Evolutionary conservation across 1,140 invertebrate genomes (phyloP), one percentile per base, ranked within the genome.

Genomic region (Drosophila nebulosa): DNA sequence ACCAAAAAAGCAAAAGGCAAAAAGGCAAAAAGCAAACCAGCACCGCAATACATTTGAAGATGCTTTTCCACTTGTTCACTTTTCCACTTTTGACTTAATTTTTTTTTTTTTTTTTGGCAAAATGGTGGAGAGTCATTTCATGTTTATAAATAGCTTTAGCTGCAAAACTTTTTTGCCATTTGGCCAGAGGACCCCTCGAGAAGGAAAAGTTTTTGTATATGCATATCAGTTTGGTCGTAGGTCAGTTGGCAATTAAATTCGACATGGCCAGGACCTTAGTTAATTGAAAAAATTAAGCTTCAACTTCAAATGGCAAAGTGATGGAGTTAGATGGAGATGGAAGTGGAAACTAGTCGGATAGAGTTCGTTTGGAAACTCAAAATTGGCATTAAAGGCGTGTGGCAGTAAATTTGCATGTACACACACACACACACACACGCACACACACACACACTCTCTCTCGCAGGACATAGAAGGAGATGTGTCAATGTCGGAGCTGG

Each of bases 241-340:
- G 27, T 32, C 10, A 69, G n/a, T 63, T 14, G 60, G 72, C 73
- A 76, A 76, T 76, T 76, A 76, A 75, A 72, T 68, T 50, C 46
- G 35, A 74, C 74, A 67, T 69, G 60, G 59, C 27, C 61, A 57
- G 64, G 77, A 64, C 62, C 57, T 71, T 50, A 67, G 65, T 69
- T 88, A 86, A 88, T 86, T 86, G 83, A 86, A 86, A 86, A 81
- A 88, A 81, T 86, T 78, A 81, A 74, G 67, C 56, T n/a, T 22
- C 36, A 74, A 69, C 78, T 32, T 10, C 10, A 60, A 80, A 53
- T 60, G 39, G 52, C n/a, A 22, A 42, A n/a, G 9, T 22, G 24
- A 14, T 7, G 39, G 18, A 57, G 63, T 22, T 1, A 46, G n/a
- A 32, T 35, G 22, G 10, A n/a, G 21, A 18, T 7, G 51, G 39